These are phyloP conservation scores for Brachionus asplanchnoidis DNA, from an alignment of 1,140 invertebrate genomes.

Conservation along the genomic window DNA sequence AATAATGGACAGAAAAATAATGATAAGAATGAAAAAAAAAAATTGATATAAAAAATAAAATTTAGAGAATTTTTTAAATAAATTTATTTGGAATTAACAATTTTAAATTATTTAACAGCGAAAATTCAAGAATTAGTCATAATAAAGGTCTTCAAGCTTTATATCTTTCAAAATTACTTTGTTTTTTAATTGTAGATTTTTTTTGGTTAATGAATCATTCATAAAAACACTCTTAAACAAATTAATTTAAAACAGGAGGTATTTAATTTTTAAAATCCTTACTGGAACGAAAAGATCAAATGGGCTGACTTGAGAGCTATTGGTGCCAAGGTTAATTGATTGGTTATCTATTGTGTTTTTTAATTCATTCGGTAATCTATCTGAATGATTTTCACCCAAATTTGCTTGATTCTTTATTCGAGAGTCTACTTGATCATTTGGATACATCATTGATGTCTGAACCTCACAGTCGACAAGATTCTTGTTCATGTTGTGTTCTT, in stretches of 20 bases:
- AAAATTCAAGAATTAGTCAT: background rate
- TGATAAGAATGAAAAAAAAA: background rate
- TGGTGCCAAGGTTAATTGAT: background rate
- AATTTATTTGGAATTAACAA: background rate
- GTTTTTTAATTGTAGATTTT: background rate
- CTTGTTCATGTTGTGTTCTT: background rate
- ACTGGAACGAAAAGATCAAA: background rate
- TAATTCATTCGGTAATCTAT: background rate
- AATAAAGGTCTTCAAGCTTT: slow-evolving; percentile 3
- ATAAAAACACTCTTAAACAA: too few species aligned
- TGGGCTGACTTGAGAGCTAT: background rate
- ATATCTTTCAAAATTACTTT: background rate
- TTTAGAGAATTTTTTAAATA: background rate
- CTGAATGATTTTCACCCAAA: background rate
- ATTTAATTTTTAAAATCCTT: background rate
- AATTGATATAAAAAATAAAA: background rate
- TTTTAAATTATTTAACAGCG: background rate
- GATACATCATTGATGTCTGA: background rate
- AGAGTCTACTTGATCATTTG: background rate
- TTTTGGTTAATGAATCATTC: background rate
- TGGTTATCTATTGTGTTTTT: background rate
- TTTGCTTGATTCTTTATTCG: background rate
- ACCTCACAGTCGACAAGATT: background rate
- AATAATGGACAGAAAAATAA: background rate
- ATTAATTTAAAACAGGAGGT: background rate